Evolutionary conservation across 2,888 invertebrate genomes (phyloP).

Genomic region (Agriopis marginaria): DNA sequence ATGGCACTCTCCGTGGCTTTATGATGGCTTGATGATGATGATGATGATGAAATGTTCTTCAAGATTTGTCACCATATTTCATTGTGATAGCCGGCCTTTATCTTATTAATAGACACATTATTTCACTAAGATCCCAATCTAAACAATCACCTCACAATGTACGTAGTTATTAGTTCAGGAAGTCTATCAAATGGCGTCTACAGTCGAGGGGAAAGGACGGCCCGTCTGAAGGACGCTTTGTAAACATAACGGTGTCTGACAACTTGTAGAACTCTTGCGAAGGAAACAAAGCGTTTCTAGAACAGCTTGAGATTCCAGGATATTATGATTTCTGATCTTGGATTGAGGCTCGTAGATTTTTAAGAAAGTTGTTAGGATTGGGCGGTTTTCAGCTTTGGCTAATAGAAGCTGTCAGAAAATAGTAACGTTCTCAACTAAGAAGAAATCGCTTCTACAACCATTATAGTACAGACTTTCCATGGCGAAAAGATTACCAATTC

Average conservation of each 20-base stretch:
- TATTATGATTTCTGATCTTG: not conserved
- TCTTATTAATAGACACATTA: constrained; percentile 18
- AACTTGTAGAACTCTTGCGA: constrained; percentile 3
- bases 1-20: too few species aligned
- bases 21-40: too few species aligned
- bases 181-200: constrained; percentile 24
- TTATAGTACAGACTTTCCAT: too few species aligned
- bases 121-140: constrained; percentile 30
- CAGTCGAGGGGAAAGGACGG: constrained; percentile 23
- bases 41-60: not conserved
- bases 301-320: not conserved
- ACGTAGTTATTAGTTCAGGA: constrained; percentile 32
- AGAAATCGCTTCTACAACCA: too few species aligned
- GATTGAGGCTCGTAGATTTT: too few species aligned
- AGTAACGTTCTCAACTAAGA: too few species aligned
- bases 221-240: constrained; percentile 15
- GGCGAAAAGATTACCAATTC: too few species aligned
- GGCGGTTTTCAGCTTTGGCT: too few species aligned
- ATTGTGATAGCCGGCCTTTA: not conserved
- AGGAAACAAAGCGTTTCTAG: not conserved
- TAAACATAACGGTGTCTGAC: constrained; percentile 11
- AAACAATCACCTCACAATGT: constrained; percentile 31
- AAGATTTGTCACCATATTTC: not conserved
- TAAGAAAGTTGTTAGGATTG: too few species aligned
- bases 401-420: too few species aligned